Evolutionary conservation across 1,140 invertebrate species (phyloP), one percentile per base, ranked within the genome.

Genomic region (Listronotus bonariensis): DNA sequence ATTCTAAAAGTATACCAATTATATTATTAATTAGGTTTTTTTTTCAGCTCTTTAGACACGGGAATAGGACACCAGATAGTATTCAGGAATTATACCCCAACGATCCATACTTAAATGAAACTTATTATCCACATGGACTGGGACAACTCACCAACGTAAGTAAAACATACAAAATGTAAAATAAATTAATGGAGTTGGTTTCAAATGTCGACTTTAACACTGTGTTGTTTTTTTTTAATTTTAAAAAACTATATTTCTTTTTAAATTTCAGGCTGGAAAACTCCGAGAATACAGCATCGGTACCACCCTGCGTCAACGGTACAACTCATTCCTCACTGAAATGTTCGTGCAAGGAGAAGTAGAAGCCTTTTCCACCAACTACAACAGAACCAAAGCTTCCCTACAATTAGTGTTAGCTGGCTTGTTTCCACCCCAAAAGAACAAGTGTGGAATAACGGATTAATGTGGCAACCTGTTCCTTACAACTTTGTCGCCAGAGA

Each of bases 381-480:
- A 82, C 48, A 79, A 82, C 17, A 81, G 87, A 32, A 86, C 86
- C 3, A 84, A 86, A 73, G 84, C 84, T 81, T 85, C 82, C 6
- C 77, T 80, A 0, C 85, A 89, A 73, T 83, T 87, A 38, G 84
- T 94, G 54, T 80, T 97, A 26, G 92, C 93, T 5, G 92, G 91
- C 15, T 80, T 97, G 38, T 96, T 87, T 80, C 90, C 89, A 12
- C 92, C 93, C 0, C 76, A 77, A 26, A 82, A 5, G 79, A 85
- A 36, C 87, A 92, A 71, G 80, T 85, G 51, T 93, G 93, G 85
- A 83, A 92, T 69, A 75, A 81, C 0, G 78, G 85, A 46, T 79
- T 96, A 38, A 72, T 77, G 0, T 97, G 95, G 95, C 91, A 92
- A 70, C 94, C 95, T 0, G 87, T 97, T 68, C 91, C 94, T 0